Evolutionary conservation across 2,113 vertebrate species (phyloP).

Genomic region (Pipra filicauda): DNA sequence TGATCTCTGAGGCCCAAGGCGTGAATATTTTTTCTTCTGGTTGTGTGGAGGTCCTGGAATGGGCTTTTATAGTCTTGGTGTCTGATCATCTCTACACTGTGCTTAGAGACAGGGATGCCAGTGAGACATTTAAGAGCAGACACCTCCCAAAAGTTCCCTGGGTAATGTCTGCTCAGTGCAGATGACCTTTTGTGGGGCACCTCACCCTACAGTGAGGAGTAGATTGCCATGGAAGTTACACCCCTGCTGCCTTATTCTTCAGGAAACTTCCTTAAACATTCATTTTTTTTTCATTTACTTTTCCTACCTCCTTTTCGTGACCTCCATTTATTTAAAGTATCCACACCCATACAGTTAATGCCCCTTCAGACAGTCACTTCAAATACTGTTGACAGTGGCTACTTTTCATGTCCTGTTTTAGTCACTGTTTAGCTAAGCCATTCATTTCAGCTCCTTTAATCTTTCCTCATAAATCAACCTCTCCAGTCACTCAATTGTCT

Average conservation of each 20-base stretch:
- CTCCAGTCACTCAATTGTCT: background rate
- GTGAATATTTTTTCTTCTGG: background rate
- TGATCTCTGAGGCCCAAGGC: background rate
- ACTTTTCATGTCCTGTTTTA: constrained; percentile 20
- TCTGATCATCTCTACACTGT: background rate
- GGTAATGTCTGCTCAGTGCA: background rate
- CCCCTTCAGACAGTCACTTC: constrained; percentile 12
- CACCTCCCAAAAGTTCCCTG: background rate
- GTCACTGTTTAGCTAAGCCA: constrained; percentile 47
- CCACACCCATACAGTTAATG: background rate
- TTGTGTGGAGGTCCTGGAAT: background rate
- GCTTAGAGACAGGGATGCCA: background rate
- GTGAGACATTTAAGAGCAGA: background rate
- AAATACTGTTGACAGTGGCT: constrained; percentile 35
- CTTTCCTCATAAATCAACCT: constrained; percentile 62
- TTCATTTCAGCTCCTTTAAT: constrained; percentile 62
- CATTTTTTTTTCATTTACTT: background rate
- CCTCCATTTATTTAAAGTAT: background rate
- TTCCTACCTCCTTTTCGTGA: background rate
- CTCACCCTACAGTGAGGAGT: background rate
- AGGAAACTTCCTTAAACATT: background rate
- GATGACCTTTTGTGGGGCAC: background rate
- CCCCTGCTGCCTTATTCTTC: background rate
- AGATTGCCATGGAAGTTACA: background rate
- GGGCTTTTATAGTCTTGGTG: background rate